Percentiles rank a stretch among this genome's conserved stretches.
These are phyloP conservation scores for Zenarchopterus dispar DNA, from an alignment of 2,797 vertebrate genomes.

Conservation along the genomic window DNA sequence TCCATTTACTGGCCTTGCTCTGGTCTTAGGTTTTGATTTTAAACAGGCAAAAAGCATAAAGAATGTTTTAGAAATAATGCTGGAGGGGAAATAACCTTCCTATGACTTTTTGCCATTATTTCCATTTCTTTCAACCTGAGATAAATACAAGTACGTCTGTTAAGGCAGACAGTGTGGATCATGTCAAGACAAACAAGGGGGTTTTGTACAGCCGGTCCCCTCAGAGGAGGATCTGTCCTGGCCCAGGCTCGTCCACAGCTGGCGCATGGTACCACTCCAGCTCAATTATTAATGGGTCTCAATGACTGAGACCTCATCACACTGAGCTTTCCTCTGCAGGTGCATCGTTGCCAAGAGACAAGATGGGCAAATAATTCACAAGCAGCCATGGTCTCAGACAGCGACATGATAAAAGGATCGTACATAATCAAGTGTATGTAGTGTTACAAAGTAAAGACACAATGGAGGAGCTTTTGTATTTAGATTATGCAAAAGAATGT, in stretches of 20 bases:
- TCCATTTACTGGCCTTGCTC: slow-evolving; percentile 4
- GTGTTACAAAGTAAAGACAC: slow-evolving; percentile 41
- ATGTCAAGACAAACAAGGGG: slow-evolving; percentile 14
- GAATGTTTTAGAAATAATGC: slow-evolving; percentile 24
- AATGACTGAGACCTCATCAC: slow-evolving; percentile 56
- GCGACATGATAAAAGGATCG: slow-evolving; percentile 58
- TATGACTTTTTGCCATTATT: not conserved
- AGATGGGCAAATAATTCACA: slow-evolving; percentile 54
- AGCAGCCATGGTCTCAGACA: slow-evolving; percentile 43
- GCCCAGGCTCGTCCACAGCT: slow-evolving; percentile 67
- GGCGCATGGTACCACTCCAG: slow-evolving; percentile 65
- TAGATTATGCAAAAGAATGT: slow-evolving; percentile 67
- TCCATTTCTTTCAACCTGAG: slow-evolving; percentile 14
- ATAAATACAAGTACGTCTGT: slow-evolving; percentile 15
- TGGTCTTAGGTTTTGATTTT: slow-evolving; percentile 44
- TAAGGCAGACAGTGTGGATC: slow-evolving; percentile 18
- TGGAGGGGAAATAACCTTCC: slow-evolving; percentile 26
- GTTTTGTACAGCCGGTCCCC: slow-evolving; percentile 25
- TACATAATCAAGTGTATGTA: slow-evolving; percentile 60
- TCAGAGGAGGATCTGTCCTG: slow-evolving; percentile 38
- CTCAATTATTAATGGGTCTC: slow-evolving; percentile 82
- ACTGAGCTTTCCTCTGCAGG: slow-evolving; percentile 65
- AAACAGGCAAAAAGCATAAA: slow-evolving; percentile 21
- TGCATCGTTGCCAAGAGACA: slow-evolving; percentile 77
- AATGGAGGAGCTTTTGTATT: slow-evolving; percentile 50